Percentiles rank a stretch among this genome's conserved stretches.
Conservation (phyloP, 2,113 vertebrate genomes). For the Xerus inauris region DNA sequence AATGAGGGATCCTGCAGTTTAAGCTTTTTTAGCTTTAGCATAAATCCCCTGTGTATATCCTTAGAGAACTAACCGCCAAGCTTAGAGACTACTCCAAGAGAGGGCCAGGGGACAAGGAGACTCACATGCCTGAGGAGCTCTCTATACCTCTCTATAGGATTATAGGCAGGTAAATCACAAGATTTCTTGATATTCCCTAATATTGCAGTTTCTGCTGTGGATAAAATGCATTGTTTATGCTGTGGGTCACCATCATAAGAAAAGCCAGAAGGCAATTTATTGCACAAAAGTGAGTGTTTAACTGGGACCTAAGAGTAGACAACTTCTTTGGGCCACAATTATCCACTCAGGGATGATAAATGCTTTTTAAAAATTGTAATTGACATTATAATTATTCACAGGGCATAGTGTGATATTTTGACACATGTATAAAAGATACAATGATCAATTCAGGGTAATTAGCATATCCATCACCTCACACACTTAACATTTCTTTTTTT, state of each 20-base stretch:
- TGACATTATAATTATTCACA: neutral
- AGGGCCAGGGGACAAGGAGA: too few relatives aligned
- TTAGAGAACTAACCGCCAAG: neutral
- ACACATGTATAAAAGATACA: neutral
- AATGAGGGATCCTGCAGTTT: neutral
- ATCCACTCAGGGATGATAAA: neutral
- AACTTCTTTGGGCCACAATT: neutral
- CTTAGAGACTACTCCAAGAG: neutral
- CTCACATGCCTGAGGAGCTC: neutral
- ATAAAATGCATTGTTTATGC: neutral
- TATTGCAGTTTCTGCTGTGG: neutral
- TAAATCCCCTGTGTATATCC: neutral
- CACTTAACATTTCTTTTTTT: neutral
- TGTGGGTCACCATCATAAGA: neutral
- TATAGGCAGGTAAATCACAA: neutral
- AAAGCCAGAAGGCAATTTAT: neutral
- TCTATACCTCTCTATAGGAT: too few relatives aligned
- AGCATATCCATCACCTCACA: neutral
- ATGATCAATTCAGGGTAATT: neutral
- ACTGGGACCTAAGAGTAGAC: neutral
- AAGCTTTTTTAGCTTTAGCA: neutral
- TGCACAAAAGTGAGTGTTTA: neutral
- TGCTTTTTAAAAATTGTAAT: neutral
- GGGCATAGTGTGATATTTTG: neutral
- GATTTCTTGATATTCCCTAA: neutral